Evolutionary conservation across 30 jellyfish, hydroid and myxozoan genomes (phyloP).

Genomic region (Turritopsis dohrnii): DNA sequence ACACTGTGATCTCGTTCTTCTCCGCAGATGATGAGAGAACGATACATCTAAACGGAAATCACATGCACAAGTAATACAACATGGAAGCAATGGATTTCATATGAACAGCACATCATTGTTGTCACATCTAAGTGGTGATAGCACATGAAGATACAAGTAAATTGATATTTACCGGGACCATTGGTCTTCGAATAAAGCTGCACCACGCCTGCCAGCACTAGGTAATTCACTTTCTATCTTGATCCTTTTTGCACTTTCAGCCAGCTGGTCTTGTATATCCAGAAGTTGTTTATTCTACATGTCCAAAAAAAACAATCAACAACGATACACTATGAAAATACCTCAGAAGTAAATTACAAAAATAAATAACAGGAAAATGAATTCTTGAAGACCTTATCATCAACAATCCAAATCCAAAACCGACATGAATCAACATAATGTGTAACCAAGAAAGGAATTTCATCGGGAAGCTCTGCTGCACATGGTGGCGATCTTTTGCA

Average conservation of each 20-base stretch:
- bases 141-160: too few species aligned
- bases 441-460: slow-evolving; percentile 42
- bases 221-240: slow-evolving; percentile 29
- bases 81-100: background rate
- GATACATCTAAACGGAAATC: slow-evolving; percentile 48
- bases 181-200: slow-evolving; percentile 38
- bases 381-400: background rate
- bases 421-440: slow-evolving; percentile 54
- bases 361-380: background rate
- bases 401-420: slow-evolving; percentile 52
- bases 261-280: slow-evolving; percentile 29
- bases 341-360: too few species aligned
- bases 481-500: slow-evolving; percentile 39
- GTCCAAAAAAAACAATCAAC: too few species aligned
- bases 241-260: background rate
- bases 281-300: background rate
- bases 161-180: slow-evolving; percentile 72
- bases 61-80: too few species aligned
- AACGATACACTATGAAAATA: too few species aligned
- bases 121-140: background rate
- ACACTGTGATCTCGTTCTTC: slow-evolving; percentile 41
- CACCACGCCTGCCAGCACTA: slow-evolving; percentile 46
- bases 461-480: slow-evolving; percentile 48
- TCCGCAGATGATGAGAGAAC: slow-evolving; percentile 36
- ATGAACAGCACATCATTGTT: background rate